Base-by-base conservation (phyloP, 2,888 invertebrate genomes). In the Melipona bicolor region DNA sequence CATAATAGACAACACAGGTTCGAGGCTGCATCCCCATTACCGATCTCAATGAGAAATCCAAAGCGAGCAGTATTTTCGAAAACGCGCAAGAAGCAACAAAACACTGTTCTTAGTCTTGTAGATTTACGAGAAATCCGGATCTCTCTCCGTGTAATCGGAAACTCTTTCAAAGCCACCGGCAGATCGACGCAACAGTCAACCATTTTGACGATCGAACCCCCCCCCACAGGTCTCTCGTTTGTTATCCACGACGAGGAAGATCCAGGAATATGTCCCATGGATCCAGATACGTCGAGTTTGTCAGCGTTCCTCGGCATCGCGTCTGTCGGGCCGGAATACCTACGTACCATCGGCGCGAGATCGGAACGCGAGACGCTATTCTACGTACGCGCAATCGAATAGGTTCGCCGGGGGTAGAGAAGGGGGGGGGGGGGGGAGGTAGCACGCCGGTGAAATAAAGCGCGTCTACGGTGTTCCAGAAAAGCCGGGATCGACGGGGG, bases 281-380 rank as follows among this genome's bases (percentile, higher is more conserved):
- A 69, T 64, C 36, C 4, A 13, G 43, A 43, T 15, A 61, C 54
- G 9, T 50, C 70, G 62, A 36, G 72, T 85, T 79, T 81, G 79
- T 79, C 86, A 77, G 56, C 88, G 86, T 86, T 83, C 86, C 85
- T 83, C 79, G 72, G 71, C 79, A 36, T 59, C 84, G 73, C n/a
- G 68, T 50, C 74, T 52, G 59, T 52, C 77, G 73, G 59, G 77
- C 75, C 65, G 65, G 76, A 87, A 88, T 87, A 83, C 75, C 77
- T 70, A 65, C 56, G 77, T 64, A 36, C 32, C 21, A 21, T 52
- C 32, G 32, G n/a, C 21, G 17, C 17, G 27, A 17, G 70, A 85
- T 68, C 77, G 79, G 69, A 77, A 76, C 85, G 75, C 69, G 15
- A 27, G 11, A 5, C 21, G 84, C 43, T 72, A 70, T 73, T 82